A percentile compares a stretch with the other conserved stretches of the same genome.
Conservation (phyloP, 2,888 invertebrate genomes). For the Lypha dubia region DNA sequence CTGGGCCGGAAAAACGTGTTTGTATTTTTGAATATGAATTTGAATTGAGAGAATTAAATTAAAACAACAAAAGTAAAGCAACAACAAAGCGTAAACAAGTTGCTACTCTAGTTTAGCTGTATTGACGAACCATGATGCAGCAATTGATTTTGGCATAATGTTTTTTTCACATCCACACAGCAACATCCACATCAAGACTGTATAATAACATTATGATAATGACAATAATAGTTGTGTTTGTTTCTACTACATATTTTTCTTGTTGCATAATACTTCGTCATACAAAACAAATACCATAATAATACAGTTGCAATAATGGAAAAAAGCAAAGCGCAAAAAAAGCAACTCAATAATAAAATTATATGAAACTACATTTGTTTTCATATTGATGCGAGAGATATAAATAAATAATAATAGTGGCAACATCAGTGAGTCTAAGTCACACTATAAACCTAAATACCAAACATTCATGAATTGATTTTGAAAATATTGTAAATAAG, state of each 20-base stretch:
- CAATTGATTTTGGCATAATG: slow-evolving; percentile 47
- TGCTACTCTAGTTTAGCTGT: slow-evolving; percentile 56
- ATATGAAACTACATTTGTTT: slow-evolving; percentile 28
- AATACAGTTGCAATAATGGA: slow-evolving; percentile 23
- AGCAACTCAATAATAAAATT: slow-evolving; percentile 35
- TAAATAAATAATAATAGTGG: slow-evolving; percentile 36
- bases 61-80: slow-evolving; percentile 29
- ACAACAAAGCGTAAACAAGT: slow-evolving; percentile 30
- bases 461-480: slow-evolving; percentile 66
- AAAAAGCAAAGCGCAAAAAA: neutral
- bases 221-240: slow-evolving; percentile 51
- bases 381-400: slow-evolving; percentile 19
- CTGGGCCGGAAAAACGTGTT: slow-evolving; percentile 72
- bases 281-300: slow-evolving; percentile 35
- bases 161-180: slow-evolving; percentile 17
- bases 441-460: slow-evolving; percentile 71
- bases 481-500: slow-evolving; percentile 56
- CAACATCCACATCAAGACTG: neutral
- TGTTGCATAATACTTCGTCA: slow-evolving; percentile 54
- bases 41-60: slow-evolving; percentile 65
- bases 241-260: slow-evolving; percentile 45
- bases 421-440: slow-evolving; percentile 60
- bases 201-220: slow-evolving; percentile 46
- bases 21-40: slow-evolving; percentile 60
- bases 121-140: slow-evolving; percentile 56